These are phyloP conservation scores for Mormoops blainvillei DNA, from an alignment of 2,113 vertebrate genomes.

Conservation along the genomic window DNA sequence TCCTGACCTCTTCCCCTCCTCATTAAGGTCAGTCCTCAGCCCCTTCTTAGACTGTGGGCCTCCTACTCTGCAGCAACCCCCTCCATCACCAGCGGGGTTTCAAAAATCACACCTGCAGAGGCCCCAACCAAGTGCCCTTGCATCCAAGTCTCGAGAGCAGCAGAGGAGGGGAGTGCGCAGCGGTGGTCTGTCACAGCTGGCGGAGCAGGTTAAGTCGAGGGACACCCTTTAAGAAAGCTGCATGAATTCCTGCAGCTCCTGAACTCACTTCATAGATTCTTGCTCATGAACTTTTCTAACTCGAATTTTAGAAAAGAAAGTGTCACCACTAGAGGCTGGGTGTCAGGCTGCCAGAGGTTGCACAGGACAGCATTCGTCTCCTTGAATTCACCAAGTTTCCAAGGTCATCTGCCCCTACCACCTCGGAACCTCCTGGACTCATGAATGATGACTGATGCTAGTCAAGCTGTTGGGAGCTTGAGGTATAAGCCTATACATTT, in stretches of 20 bases:
- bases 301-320: conserved; percentile 13
- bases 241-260: not conserved
- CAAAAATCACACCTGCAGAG: not conserved
- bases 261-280: not conserved
- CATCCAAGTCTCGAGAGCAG: not conserved
- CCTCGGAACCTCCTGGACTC: not conserved
- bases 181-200: not conserved
- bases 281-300: not conserved
- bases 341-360: not conserved
- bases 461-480: not conserved
- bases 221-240: not conserved
- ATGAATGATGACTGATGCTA: not conserved
- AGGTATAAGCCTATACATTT: not conserved
- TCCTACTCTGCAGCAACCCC: not conserved
- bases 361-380: not conserved
- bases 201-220: not conserved
- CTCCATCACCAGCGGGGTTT: not conserved
- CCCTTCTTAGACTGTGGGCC: not conserved
- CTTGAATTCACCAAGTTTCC: not conserved
- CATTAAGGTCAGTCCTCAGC: not conserved
- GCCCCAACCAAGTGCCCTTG: not conserved
- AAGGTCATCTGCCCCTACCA: not conserved
- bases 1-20: not conserved
- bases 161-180: too few species aligned
- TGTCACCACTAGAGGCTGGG: not conserved